Evolutionary conservation across 2,113 vertebrate species (phyloP), one percentile per base, ranked within the genome.

Genomic region (Zosterops pallidus): DNA sequence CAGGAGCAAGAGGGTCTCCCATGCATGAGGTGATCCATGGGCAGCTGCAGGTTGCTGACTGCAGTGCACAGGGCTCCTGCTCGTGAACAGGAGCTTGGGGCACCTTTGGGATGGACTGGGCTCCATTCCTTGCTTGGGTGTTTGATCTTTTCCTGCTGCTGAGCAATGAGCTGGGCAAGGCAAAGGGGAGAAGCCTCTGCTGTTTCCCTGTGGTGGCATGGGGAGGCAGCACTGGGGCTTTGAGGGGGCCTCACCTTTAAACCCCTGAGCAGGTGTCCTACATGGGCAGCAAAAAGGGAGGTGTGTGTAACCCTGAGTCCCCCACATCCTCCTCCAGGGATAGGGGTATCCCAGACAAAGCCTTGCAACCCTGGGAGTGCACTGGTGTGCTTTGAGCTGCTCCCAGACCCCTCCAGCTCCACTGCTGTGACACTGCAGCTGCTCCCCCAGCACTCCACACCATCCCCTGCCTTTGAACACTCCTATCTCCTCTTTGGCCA

Each of bases 201-300:
- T 5, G 2, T n/a, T 47, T 46, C 56, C 42, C 59, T 47, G 2
- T 0, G 0, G 25, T 29, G 25, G 12, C 4, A 1, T 41, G 46
- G 19, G 42, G 56, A 83, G 53, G 41, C 37, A 88, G 1, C 44
- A 65, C 11, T 70, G 56, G 70, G 39, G 55, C 47, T 53, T 39
- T 35, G 24, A 33, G 5, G 23, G 18, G 24, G 11, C 35, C 47
- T 62, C 46, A 47, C n/a, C 37, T 59, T 46, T 47, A 70, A 84
- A 68, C 2, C 47, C 44, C 11, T 1, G 11, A 89, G 60, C 68
- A 63, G 64, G 14, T 39, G 26, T 60, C 35, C 47, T 31, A 13
- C 12, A 3, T 0, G 1, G 6, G 50, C 53, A 71, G 56, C 68
- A 67, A 25, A 65, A 88, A 7, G 4, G 44, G 19, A 64, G 50